Evolutionary conservation across 1,140 invertebrate genomes (phyloP).

Genomic region (Delia radicum): DNA sequence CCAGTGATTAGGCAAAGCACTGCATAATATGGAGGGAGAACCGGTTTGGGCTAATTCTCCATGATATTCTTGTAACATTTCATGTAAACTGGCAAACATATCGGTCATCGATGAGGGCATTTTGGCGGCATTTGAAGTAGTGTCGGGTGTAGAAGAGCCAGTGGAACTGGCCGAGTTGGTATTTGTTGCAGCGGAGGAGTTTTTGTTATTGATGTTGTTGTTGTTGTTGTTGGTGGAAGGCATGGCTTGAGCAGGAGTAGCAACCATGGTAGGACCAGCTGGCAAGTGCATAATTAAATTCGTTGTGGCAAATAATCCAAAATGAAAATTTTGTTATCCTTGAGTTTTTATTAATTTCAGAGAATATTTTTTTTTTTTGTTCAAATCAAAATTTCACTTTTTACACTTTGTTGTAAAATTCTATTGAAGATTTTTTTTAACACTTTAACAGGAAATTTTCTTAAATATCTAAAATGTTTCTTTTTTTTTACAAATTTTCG

Average conservation of each 20-base stretch:
- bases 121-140: conserved; percentile 35
- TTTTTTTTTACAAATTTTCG: not conserved
- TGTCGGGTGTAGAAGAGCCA: conserved; percentile 49
- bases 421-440: not conserved
- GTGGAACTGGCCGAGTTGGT: conserved; percentile 42
- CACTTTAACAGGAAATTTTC: not conserved
- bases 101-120: conserved; percentile 65
- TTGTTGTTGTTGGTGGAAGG: conserved; percentile 29
- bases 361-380: not conserved
- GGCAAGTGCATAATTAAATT: conserved; percentile 47
- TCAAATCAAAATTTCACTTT: not conserved
- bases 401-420: conserved; percentile 9
- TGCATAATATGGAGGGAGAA: conserved; percentile 89
- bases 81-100: conserved; percentile 69
- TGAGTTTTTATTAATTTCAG: not conserved
- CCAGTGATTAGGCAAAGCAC: conserved; percentile 88
- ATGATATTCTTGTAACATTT: conserved; percentile 81
- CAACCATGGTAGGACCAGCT: conserved; percentile 51
- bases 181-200: not conserved
- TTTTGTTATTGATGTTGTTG: conserved; percentile 7
- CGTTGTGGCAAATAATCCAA: conserved; percentile 9
- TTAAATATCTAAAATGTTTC: not conserved
- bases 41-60: conserved; percentile 88
- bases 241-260: conserved; percentile 44
- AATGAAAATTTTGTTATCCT: not conserved